These are phyloP conservation scores for Osmoderma eremita DNA, from an alignment of 2,888 invertebrate genomes.

Conservation along the genomic window DNA sequence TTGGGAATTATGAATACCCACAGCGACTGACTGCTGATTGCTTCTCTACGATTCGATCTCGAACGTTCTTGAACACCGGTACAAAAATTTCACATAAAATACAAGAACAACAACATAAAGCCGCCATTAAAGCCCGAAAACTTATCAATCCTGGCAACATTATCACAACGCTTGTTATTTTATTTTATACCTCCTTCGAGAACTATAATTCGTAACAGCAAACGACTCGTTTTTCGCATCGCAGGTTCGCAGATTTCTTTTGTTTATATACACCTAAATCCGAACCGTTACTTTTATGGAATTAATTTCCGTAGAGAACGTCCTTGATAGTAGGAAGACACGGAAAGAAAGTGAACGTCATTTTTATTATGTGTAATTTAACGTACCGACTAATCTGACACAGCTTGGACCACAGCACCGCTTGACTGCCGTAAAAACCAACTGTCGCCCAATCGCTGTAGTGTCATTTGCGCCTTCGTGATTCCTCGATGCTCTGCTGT, in stretches of 20 bases:
- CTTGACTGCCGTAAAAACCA: conserved; percentile 13
- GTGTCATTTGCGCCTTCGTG: conserved; percentile 1
- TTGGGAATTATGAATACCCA: no score
- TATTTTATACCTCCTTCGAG: neutral
- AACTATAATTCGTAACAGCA: conserved; percentile 20
- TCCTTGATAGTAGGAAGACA: neutral
- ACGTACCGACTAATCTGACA: conserved; percentile 18
- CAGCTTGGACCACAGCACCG: neutral
- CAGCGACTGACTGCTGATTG: no score
- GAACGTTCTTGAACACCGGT: no score
- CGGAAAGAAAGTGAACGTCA: neutral
- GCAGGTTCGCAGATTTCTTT: neutral
- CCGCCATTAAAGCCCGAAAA: conserved; percentile 14
- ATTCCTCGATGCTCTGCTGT: neutral
- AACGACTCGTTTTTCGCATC: conserved; percentile 2
- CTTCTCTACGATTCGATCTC: no score
- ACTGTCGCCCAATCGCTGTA: conserved; percentile 10
- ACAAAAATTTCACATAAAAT: no score
- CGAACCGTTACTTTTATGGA: conserved; percentile 14
- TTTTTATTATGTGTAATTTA: conserved; percentile 36
- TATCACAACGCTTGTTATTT: conserved; percentile 19
- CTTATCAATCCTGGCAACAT: conserved; percentile 29
- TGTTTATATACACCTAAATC: conserved; percentile 18
- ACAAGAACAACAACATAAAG: conserved; percentile 15
- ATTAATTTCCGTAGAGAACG: conserved; percentile 29